Evolutionary conservation across 2,888 invertebrate genomes (phyloP).

Genomic region (Macrophya alboannulata): DNA sequence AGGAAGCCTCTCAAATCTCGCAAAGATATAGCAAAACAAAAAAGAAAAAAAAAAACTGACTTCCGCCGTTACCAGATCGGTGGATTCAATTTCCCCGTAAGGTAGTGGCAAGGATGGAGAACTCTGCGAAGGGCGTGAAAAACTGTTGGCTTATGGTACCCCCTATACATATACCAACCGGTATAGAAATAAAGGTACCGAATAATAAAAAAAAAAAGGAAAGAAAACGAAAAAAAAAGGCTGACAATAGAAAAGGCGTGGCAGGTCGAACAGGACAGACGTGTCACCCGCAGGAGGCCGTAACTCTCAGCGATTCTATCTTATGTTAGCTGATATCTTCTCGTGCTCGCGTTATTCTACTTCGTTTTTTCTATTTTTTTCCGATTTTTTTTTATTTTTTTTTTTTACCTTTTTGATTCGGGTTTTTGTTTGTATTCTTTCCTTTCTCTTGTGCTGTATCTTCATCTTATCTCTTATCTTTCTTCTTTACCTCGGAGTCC

Average conservation of each 20-base stretch:
- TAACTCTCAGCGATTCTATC: conserved; percentile 65
- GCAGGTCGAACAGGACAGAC: conserved; percentile 57
- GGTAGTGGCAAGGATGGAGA: not conserved
- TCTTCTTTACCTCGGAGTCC: not conserved
- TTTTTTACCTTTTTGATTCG: conserved; percentile 46
- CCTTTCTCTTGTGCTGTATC: conserved; percentile 36
- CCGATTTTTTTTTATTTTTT: conserved; percentile 49
- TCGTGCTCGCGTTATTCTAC: conserved; percentile 46
- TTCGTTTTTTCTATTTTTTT: conserved; percentile 11
- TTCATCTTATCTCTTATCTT: conserved; percentile 49
- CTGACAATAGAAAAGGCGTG: conserved; percentile 66
- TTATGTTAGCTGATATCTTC: conserved; percentile 63
- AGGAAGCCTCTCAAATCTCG: not conserved
- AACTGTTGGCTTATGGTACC: conserved; percentile 6
- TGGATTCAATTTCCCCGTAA: conserved; percentile 19
- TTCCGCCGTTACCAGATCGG: not conserved
- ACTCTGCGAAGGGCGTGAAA: not conserved
- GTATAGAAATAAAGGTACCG: conserved; percentile 38
- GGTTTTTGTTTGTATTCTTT: no score
- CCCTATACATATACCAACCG: not conserved
- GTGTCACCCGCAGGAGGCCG: conserved; percentile 67
- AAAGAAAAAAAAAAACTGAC: not conserved
- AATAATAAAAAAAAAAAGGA: not conserved
- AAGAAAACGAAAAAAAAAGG: not conserved
- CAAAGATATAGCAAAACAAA: not conserved